Base-by-base conservation (phyloP, 2,797 vertebrate species). In the Cossypha caffra region DNA sequence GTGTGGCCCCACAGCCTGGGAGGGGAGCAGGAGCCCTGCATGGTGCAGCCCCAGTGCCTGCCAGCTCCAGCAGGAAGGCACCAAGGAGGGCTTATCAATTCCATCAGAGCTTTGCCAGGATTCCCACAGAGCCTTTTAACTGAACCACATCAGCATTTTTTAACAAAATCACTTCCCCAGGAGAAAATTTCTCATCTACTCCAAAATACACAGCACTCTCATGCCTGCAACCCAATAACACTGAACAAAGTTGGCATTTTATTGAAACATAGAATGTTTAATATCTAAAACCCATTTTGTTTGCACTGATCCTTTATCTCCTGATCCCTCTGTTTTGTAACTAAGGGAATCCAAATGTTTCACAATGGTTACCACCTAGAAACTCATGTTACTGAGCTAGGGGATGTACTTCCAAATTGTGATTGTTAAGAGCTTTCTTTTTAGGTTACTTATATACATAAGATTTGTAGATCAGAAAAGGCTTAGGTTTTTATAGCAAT, bases 81-180 rank as follows among this genome's bases (percentile, higher is more conserved):
- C 66, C 80, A 57, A 28, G 42, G 40, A 2, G 9, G 45, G 4
- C 7, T 77, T 77, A 86, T 64, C 64, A 52, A 18, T 31, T 68
- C 69, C 62, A 71, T 68, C 76, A 35, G 9, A 45, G 21, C 23
- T 68, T 7, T 76, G 74, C 69, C 54, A 82, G 33, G 23, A 74
- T 87, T 93, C 81, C 91, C 63, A 73, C 47, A 38, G 55, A 91
- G 54, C 16, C 3, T 47, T 90, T 69, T 4, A 54, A 66, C 48
- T 47, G 24, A 72, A 84, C 51, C 50, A 55, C 58, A 69, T 48
- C 33, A 66, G 37, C 7, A 4, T 42, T 90, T 90, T 82, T 55
- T 20, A 8, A 75, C 47, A 91, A 64, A 77, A 82, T 55, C 1
- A 0, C 68, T 23, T 93, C 42, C 57, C 42, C 35, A 7, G 11